Conservation (phyloP, 2,797 vertebrate species). For the Enteromius mattozi region DNA sequence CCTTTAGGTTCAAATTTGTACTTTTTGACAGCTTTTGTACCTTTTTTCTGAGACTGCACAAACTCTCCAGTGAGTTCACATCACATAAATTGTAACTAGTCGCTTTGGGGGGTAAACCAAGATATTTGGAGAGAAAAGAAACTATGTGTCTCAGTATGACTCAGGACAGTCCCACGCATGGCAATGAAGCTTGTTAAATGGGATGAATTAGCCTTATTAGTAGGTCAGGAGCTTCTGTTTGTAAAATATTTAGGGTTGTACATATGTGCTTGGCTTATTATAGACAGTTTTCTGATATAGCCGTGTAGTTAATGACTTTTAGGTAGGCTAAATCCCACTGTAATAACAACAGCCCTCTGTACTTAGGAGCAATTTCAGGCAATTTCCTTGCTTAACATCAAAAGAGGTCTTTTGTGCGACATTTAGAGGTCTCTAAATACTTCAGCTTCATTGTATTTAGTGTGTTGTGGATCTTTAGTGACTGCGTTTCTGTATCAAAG, state of each 20-base stretch:
- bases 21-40: neutral
- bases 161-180: conserved; percentile 53
- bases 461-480: neutral
- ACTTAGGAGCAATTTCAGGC: conserved; percentile 5
- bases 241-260: conserved; percentile 32
- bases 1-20: neutral
- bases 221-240: conserved; percentile 19
- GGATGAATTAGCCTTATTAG: conserved; percentile 4
- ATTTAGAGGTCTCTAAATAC: neutral
- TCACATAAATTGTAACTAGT: neutral
- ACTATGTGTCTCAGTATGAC: conserved; percentile 54
- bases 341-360: conserved; percentile 41
- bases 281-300: conserved; percentile 49
- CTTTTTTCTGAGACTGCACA: neutral
- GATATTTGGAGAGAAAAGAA: neutral
- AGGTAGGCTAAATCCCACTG: conserved; percentile 65
- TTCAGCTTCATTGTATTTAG: neutral
- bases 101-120: neutral
- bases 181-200: conserved; percentile 66
- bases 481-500: neutral
- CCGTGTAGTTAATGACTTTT: conserved; percentile 65
- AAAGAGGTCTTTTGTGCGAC: neutral
- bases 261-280: conserved; percentile 52
- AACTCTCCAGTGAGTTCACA: neutral
- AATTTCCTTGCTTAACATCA: conserved; percentile 3